phyloP scores from a whole-genome alignment of 2,113 vertebrate species.

The Meleagris gallopavo region DNA sequence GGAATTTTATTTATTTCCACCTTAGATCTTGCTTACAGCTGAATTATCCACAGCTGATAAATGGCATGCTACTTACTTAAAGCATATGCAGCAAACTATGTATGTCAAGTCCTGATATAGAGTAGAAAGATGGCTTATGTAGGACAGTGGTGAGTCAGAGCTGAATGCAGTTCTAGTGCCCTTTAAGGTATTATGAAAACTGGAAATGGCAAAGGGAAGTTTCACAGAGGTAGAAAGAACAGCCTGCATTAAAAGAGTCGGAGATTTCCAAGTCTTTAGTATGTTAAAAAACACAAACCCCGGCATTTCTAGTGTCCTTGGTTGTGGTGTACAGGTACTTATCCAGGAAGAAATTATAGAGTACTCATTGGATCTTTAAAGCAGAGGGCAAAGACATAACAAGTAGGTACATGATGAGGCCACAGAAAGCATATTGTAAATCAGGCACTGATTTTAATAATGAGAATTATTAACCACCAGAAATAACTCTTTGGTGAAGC shows the following conservation, averaged over 20 bases:
- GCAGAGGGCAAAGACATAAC: not conserved
- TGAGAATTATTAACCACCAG: not conserved
- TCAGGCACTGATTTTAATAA: not conserved
- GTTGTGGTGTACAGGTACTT: not conserved
- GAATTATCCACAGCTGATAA: conserved; percentile 12
- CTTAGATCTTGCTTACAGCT: not conserved
- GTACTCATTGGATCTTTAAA: not conserved
- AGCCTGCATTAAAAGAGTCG: not conserved
- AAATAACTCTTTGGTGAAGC: not conserved
- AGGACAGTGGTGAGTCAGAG: not conserved
- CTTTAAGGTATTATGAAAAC: not conserved
- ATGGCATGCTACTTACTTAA: not conserved
- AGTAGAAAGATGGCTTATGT: not conserved
- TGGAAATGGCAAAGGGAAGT: not conserved
- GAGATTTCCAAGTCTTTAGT: not conserved
- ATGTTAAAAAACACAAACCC: not conserved
- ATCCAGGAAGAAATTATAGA: not conserved
- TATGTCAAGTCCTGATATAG: not conserved
- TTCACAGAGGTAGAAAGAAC: not conserved
- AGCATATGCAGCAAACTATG: not conserved
- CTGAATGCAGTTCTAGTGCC: not conserved
- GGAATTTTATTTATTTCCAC: not conserved
- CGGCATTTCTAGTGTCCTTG: not conserved
- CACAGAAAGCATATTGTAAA: not conserved
- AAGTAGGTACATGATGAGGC: not conserved